A percentile compares a stretch with the other conserved stretches of the same genome.
phyloP scores from a whole-genome alignment of 2,797 vertebrate species.

The Protosalanx chinensis region DNA sequence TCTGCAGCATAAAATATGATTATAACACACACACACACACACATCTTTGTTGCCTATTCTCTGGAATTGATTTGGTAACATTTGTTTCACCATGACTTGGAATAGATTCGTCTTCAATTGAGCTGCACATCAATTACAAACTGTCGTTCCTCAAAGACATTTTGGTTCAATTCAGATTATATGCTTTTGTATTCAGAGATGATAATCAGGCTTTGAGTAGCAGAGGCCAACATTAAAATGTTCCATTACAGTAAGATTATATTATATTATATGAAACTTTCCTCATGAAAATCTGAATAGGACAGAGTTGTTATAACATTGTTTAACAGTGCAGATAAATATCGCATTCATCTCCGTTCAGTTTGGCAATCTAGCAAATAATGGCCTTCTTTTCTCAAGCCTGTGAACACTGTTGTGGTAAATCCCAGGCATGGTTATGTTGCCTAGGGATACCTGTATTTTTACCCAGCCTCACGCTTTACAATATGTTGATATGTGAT shows the following conservation, averaged over 20 bases:
- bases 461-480: slow-evolving; percentile 46
- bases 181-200: background rate
- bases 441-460: slow-evolving; percentile 20
- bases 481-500: slow-evolving; percentile 11
- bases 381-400: background rate
- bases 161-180: background rate
- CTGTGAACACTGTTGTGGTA: slow-evolving; percentile 5
- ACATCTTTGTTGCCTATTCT: background rate
- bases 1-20: too few relatives aligned
- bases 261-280: too few relatives aligned
- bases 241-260: background rate
- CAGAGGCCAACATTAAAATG: too few relatives aligned
- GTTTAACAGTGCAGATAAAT: background rate
- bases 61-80: background rate
- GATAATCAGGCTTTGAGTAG: background rate
- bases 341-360: background rate
- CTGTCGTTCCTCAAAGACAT: too few relatives aligned
- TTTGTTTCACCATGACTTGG: background rate
- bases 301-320: background rate
- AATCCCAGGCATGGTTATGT: background rate
- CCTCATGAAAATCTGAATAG: background rate
- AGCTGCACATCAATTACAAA: background rate
- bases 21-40: background rate
- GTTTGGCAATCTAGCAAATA: background rate
- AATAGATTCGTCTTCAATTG: background rate